phyloP scores from a whole-genome alignment of 2,113 vertebrate species.

The Hiodon alosoides region DNA sequence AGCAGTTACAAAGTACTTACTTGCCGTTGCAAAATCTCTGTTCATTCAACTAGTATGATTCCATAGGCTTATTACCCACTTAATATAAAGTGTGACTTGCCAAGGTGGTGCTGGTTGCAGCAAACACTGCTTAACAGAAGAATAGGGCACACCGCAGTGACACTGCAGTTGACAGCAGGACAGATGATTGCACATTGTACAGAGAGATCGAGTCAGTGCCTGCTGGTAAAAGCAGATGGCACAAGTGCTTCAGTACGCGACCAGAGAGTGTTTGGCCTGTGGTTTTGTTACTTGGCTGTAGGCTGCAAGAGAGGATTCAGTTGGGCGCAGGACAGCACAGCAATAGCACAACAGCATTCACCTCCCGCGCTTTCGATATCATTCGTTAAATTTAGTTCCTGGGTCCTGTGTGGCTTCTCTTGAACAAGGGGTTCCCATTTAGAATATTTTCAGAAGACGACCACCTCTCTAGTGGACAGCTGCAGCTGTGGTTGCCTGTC shows the following conservation, averaged over 20 bases:
- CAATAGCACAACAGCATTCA: background rate
- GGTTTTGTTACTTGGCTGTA: background rate
- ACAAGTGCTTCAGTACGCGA: background rate
- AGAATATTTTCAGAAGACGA: background rate
- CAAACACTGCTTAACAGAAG: no score
- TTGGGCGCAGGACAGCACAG: background rate
- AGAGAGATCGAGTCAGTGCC: background rate
- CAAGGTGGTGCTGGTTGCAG: background rate
- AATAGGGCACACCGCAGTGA: background rate
- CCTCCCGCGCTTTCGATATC: background rate
- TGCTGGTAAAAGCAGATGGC: conserved; percentile 15
- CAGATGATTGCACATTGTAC: no score
- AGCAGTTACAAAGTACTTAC: background rate
- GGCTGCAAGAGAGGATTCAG: background rate
- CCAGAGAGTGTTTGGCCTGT: conserved; percentile 13
- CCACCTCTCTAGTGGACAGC: background rate
- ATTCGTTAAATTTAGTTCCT: background rate
- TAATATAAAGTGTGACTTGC: background rate
- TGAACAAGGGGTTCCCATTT: background rate
- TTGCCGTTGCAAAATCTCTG: background rate
- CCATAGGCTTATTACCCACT: background rate
- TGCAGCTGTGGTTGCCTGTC: background rate
- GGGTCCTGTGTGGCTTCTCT: background rate
- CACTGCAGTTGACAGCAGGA: conserved; percentile 30
- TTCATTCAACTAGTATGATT: background rate